Evolutionary conservation across 2,888 invertebrate genomes (phyloP).

Genomic region (Gymnosoma rotundatum): DNA sequence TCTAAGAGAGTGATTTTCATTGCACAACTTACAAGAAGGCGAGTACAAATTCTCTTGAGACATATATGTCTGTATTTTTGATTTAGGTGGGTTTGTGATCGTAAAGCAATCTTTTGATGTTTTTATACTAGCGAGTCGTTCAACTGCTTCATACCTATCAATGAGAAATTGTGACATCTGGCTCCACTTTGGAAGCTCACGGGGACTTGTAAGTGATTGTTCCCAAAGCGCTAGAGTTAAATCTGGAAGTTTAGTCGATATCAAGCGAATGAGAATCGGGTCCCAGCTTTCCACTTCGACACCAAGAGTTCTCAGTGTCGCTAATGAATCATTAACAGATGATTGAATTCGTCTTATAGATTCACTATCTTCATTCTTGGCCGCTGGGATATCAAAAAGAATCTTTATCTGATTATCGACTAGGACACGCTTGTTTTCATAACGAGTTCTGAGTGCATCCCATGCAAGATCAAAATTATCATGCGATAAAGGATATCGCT

Average conservation of each 20-base stretch:
- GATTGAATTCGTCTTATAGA: background rate
- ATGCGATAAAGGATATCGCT: too few species aligned
- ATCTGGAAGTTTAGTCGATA: background rate
- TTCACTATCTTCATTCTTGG: background rate
- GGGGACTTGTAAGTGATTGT: background rate
- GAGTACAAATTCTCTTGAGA: too few species aligned
- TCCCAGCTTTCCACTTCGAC: background rate
- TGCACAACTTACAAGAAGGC: too few species aligned
- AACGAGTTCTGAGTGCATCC: background rate
- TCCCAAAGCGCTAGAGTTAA: background rate
- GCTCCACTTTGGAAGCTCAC: background rate
- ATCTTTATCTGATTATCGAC: slow-evolving; percentile 1
- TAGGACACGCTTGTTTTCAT: slow-evolving; percentile 1
- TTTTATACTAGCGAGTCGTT: too few species aligned
- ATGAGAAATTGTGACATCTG: background rate
- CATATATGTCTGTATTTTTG: too few species aligned
- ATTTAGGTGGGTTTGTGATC: too few species aligned
- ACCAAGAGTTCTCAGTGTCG: background rate
- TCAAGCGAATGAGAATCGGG: background rate
- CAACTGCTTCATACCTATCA: background rate
- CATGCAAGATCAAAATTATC: too few species aligned
- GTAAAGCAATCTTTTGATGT: background rate
- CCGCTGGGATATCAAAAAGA: background rate
- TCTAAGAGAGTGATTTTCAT: background rate
- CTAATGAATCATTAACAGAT: background rate